Evolutionary conservation across 2,888 invertebrate genomes (phyloP), one percentile per base, ranked within the genome.

Genomic region (Acleris literana): DNA sequence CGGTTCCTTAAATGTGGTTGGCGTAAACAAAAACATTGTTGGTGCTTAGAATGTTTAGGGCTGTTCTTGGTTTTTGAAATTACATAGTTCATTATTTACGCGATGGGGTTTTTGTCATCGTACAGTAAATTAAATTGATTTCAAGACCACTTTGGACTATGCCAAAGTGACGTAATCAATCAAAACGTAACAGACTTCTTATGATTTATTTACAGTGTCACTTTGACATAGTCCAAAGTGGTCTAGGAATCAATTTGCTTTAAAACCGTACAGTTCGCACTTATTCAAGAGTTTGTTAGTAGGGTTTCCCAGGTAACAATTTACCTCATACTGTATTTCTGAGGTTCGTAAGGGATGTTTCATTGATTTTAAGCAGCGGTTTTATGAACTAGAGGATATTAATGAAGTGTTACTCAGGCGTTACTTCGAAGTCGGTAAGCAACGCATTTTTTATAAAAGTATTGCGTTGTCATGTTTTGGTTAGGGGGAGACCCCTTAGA

Each of bases 381-480:
- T 25, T 25, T 25, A 1, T 6, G 25, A 25, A 25, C 25, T 25
- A 25, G 25, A 25, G 25, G 25, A 25, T 0, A 9, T 9, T 39
- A 39, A 39, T 39, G 9, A 13, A 39, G 4, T 39, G 11, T 39
- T 39, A 39, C 13, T 46, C 6, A 17, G 46, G 17, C 46, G n/a
- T 46, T 43, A 17, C 6, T 46, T 46, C 17, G 17, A 5, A 20
- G 17, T 33, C 9, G 9, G 33, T 33, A 20, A 17, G 13, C 20
- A 49, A 49, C 49, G 18, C 20, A 18, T 17, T 53, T 25, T 53
- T 25, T 29, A 43, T 18, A 20, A 16, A 17, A n/a, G 22, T 22
- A 17, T 46, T 57, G 57, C 57, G 6, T 44, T 57, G 57, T 57
- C 57, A 57, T 46, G 57, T 57, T 25, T n/a, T 16, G 43, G n/a